Percentiles rank a stretch among this genome's conserved stretches.
phyloP scores from a whole-genome alignment of 2,113 vertebrate species.

The Bucco capensis region DNA sequence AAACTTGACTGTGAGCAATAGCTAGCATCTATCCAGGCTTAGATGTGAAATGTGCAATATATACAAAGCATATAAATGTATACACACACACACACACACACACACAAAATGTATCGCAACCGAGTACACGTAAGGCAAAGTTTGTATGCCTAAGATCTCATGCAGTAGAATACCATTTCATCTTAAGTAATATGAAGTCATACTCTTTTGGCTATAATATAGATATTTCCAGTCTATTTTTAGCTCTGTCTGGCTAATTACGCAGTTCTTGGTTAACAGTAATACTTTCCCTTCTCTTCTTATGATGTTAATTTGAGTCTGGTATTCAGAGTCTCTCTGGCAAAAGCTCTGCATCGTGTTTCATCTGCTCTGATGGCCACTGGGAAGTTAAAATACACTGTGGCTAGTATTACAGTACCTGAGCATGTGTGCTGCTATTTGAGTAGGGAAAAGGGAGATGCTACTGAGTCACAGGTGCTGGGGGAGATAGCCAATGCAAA shows the following conservation, averaged over 20 bases:
- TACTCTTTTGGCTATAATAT: background rate
- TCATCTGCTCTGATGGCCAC: accelerated
- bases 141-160: background rate
- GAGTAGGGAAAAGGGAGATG: background rate
- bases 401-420: background rate
- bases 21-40: background rate
- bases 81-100: accelerated
- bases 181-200: background rate
- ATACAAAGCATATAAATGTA: background rate
- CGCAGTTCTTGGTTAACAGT: background rate
- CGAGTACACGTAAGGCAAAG: background rate
- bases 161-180: background rate
- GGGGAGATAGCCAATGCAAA: background rate
- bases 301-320: background rate
- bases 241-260: background rate
- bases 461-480: background rate
- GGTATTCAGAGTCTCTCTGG: background rate
- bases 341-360: background rate
- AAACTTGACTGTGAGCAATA: background rate
- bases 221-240: background rate
- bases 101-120: background rate
- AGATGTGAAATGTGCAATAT: background rate
- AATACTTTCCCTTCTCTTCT: background rate
- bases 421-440: accelerated
- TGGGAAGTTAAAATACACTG: background rate